Conservation (phyloP, 2,888 invertebrate species). For the Pollenia labialis region DNA sequence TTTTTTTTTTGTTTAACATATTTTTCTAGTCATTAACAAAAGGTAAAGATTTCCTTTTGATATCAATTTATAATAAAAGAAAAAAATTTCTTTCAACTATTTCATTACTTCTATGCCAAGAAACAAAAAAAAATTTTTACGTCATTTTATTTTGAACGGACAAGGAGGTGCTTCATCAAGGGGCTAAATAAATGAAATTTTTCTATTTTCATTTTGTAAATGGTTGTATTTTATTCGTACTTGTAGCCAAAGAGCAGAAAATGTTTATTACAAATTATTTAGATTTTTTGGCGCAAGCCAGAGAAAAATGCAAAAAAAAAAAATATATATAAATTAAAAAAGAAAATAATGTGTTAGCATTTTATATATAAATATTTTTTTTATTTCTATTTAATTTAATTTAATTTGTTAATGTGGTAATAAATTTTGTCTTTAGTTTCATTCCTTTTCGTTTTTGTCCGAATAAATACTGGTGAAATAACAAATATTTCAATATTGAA, state of each 20-base stretch:
- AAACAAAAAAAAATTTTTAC: conserved; percentile 17
- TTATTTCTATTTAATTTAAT: conserved; percentile 60
- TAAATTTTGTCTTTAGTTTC: conserved; percentile 47
- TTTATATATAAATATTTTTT: conserved; percentile 3
- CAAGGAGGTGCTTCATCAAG: not conserved
- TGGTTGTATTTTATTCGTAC: conserved; percentile 21
- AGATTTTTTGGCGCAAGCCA: conserved; percentile 58
- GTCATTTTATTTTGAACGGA: conserved; percentile 19
- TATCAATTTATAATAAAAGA: conserved; percentile 25
- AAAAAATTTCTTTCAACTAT: conserved; percentile 11
- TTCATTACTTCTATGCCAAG: conserved; percentile 38
- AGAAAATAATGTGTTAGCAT: conserved; percentile 24
- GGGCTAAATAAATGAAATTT: conserved; percentile 11
- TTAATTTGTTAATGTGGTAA: conserved; percentile 68
- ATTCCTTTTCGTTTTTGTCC: not conserved
- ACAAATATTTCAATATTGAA: conserved; percentile 59
- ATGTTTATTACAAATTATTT: conserved; percentile 62
- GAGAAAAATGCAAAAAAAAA: not conserved
- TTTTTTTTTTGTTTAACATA: conserved; percentile 1
- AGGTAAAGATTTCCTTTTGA: conserved; percentile 52
- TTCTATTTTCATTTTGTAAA: conserved; percentile 25
- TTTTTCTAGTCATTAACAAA: conserved; percentile 53
- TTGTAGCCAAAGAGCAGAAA: conserved; percentile 38
- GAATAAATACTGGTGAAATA: conserved; percentile 46
- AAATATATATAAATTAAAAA: not conserved